These are phyloP conservation scores for Drusus annulatus DNA, from an alignment of 1,140 invertebrate genomes.

Conservation along the genomic window DNA sequence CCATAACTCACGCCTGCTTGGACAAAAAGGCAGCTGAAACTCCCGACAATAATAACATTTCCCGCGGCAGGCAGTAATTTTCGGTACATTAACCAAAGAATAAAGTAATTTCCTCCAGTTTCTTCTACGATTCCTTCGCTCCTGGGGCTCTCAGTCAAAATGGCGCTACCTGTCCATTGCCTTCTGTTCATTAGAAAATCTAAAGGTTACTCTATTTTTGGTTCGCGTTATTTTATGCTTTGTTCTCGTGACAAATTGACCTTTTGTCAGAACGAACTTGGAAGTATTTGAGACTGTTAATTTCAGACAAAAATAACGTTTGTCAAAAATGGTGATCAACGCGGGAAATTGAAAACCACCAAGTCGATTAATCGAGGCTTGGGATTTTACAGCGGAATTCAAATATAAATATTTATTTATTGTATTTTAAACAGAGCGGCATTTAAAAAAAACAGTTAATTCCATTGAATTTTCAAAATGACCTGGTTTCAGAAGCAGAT, in stretches of 20 bases:
- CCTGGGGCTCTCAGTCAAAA: constrained; percentile 14
- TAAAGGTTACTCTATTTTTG: constrained; percentile 39
- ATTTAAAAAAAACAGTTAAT: too few relatives aligned
- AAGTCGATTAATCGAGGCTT: too few relatives aligned
- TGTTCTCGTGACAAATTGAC: constrained; percentile 45
- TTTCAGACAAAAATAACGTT: neutral
- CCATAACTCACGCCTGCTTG: constrained; percentile 17
- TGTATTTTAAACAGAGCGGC: too few relatives aligned
- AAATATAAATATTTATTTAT: too few relatives aligned
- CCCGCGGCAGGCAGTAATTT: constrained; percentile 30
- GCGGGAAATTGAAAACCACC: too few relatives aligned
- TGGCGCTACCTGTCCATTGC: constrained; percentile 30
- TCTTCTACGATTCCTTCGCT: neutral
- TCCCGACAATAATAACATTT: constrained; percentile 31
- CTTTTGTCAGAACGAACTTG: constrained; percentile 11
- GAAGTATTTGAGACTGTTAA: constrained; percentile 6
- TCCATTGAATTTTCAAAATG: too few relatives aligned
- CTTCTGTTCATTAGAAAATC: constrained; percentile 31
- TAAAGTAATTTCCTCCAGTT: constrained; percentile 34
- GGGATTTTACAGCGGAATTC: too few relatives aligned
- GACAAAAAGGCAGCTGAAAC: constrained; percentile 9
- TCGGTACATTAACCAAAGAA: constrained; percentile 44
- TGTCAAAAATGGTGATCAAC: too few relatives aligned
- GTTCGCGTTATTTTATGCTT: constrained; percentile 22
- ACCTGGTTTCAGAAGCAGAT: too few relatives aligned